Conservation (phyloP, 2,113 vertebrate genomes). For the Centropristis striata region DNA sequence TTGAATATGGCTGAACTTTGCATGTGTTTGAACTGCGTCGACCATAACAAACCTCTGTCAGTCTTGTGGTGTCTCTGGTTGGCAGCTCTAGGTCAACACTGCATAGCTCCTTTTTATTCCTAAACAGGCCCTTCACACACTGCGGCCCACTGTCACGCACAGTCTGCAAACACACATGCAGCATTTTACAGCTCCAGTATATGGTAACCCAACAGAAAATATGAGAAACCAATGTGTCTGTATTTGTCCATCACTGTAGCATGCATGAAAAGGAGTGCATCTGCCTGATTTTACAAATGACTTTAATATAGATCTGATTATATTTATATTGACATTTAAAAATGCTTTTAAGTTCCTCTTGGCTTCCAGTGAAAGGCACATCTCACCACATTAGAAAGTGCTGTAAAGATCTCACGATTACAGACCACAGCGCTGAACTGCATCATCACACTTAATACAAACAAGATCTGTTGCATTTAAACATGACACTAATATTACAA, state of each 20-base stretch:
- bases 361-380: background rate
- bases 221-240: conserved; percentile 1
- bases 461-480: background rate
- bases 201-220: background rate
- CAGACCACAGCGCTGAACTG: background rate
- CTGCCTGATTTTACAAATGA: background rate
- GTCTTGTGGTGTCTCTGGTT: conserved; percentile 78
- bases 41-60: conserved; percentile 89
- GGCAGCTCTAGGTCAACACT: conserved; percentile 86
- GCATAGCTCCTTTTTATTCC: conserved; percentile 93
- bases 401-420: background rate
- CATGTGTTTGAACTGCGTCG: background rate
- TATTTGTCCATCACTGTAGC: background rate
- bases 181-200: background rate
- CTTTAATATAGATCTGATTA: background rate
- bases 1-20: background rate
- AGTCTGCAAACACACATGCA: conserved; percentile 80
- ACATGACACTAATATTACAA: background rate
- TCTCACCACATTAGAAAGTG: background rate
- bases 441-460: background rate
- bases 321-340: background rate
- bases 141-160: conserved; percentile 89
- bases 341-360: background rate
- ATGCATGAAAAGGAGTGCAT: background rate
- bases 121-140: conserved; percentile 90